Conservation (phyloP, 1,140 invertebrate genomes). For the Hylaeus anthracinus region DNA sequence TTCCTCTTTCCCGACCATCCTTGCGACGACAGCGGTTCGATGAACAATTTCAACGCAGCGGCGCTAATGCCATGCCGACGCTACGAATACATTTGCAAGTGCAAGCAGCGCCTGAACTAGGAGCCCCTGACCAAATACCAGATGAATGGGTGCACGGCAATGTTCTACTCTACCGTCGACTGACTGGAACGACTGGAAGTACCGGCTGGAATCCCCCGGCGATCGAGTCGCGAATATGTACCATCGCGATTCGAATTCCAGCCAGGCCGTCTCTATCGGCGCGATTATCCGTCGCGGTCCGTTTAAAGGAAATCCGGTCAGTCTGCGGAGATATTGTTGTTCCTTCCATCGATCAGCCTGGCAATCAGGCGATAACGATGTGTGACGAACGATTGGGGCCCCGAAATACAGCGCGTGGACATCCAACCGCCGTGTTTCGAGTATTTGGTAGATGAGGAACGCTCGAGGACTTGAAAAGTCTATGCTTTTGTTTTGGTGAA, state of each 20-base stretch:
- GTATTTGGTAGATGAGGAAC: neutral
- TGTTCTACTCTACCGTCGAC: conserved; percentile 2
- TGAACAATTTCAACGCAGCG: conserved; percentile 48
- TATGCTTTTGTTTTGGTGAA: too few relatives aligned
- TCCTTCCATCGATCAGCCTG: conserved; percentile 39
- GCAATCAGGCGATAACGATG: conserved; percentile 30
- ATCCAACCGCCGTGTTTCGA: neutral
- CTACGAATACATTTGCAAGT: conserved; percentile 70
- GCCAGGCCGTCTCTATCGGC: conserved; percentile 15
- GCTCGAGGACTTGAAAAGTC: too few relatives aligned
- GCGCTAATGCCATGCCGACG: conserved; percentile 60
- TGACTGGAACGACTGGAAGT: conserved; percentile 49
- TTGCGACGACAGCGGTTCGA: conserved; percentile 30
- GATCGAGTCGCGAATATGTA: conserved; percentile 54
- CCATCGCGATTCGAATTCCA: conserved; percentile 47
- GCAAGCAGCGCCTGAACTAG: conserved; percentile 48
- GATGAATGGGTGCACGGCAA: conserved; percentile 25
- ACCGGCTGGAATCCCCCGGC: conserved; percentile 35
- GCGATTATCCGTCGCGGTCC: conserved; percentile 28
- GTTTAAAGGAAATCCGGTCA: conserved; percentile 53
- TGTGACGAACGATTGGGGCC: neutral
- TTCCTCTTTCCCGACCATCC: neutral
- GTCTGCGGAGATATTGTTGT: conserved; percentile 54
- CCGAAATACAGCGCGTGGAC: neutral
- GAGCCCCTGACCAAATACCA: conserved; percentile 60